Evolutionary conservation across 1,140 invertebrate genomes (phyloP).

Genomic region (Sycophaga agraensis): DNA sequence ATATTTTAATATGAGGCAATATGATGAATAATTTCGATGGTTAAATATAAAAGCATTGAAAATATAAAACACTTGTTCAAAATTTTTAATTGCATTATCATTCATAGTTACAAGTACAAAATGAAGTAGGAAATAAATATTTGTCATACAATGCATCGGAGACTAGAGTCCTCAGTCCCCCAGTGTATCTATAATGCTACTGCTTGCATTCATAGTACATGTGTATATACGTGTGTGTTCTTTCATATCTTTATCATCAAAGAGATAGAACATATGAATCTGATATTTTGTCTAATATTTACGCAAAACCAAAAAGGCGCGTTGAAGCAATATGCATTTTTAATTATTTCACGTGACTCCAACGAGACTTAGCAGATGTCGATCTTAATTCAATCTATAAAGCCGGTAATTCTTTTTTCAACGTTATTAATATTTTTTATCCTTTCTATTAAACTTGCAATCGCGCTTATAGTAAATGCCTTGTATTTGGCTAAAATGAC

Average conservation of each 20-base stretch:
- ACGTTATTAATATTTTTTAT: constrained; percentile 1
- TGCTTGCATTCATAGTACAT: constrained; percentile 39
- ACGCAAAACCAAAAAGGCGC: constrained; percentile 1
- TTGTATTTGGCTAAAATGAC: constrained; percentile 17
- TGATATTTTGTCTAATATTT: constrained; percentile 9
- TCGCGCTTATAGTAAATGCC: constrained; percentile 17
- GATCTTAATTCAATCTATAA: constrained; percentile 46
- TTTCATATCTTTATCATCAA: constrained; percentile 32
- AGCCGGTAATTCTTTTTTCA: constrained; percentile 1
- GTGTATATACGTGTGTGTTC: constrained; percentile 25
- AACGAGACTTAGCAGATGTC: constrained; percentile 38
- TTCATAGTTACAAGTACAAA: constrained; percentile 53
- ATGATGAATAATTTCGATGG: background rate
- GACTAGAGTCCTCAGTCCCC: constrained; percentile 48
- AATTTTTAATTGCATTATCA: constrained; percentile 47
- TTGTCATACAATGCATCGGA: constrained; percentile 45
- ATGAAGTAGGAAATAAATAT: constrained; percentile 54
- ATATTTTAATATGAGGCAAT: background rate
- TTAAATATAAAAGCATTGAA: constrained; percentile 45
- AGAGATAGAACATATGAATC: constrained; percentile 10
- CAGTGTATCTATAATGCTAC: constrained; percentile 40
- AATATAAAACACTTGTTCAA: constrained; percentile 48
- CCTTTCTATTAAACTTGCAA: constrained; percentile 5
- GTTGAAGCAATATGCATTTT: constrained; percentile 10
- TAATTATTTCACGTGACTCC: constrained; percentile 26